These are phyloP conservation scores for Luscinia luscinia DNA, from an alignment of 2,797 vertebrate genomes.

Conservation along the genomic window DNA sequence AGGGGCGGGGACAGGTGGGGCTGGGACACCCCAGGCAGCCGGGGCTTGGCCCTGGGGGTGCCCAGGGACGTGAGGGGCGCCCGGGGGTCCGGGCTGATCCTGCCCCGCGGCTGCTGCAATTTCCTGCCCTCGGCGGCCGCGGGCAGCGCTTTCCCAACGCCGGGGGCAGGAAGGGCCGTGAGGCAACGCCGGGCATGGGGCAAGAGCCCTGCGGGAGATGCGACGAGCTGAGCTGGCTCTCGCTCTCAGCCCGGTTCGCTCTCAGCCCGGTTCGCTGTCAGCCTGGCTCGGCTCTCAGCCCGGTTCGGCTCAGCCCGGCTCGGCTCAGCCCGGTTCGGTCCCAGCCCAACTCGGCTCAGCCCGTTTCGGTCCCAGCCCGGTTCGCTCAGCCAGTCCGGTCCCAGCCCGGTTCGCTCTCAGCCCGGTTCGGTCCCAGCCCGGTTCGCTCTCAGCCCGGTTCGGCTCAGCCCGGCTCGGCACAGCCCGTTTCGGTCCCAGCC, in stretches of 20 bases:
- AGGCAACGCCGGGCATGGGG: not conserved
- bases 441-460: not conserved
- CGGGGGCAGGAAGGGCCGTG: not conserved
- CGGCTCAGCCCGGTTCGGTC: not conserved
- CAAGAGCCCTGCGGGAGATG: not conserved
- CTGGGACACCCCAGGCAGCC: accelerated
- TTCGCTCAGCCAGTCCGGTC: too few relatives aligned
- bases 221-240: not conserved
- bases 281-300: too few relatives aligned
- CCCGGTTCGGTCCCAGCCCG: not conserved
- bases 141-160: not conserved
- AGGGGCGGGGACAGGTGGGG: not conserved
- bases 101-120: not conserved
- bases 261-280: too few relatives aligned
- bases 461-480: too few relatives aligned
- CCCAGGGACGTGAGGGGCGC: too few relatives aligned
- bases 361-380: too few relatives aligned
- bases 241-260: not conserved
- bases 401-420: not conserved
- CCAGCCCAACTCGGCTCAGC: not conserved
- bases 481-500: too few relatives aligned
- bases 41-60: accelerated
- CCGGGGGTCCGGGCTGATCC: not conserved
- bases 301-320: too few relatives aligned
- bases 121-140: not conserved